A percentile compares a stretch with the other conserved stretches of the same genome.
These are phyloP conservation scores for Drosophila cardini DNA, from an alignment of 1,140 invertebrate genomes.

Conservation along the genomic window DNA sequence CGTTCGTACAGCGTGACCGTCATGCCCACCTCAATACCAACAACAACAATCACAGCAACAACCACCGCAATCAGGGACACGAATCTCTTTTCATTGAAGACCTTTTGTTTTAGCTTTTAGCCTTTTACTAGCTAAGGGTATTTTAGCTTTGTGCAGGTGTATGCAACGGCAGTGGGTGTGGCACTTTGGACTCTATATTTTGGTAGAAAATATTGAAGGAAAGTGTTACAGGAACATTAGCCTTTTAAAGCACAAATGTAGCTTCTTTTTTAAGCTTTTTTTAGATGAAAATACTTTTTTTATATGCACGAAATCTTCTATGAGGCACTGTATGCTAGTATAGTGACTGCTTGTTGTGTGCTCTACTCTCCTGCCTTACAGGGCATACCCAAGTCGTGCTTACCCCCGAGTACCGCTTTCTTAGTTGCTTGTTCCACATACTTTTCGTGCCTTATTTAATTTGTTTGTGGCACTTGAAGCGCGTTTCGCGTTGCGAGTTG, in stretches of 20 bases:
- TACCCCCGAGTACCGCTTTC: too few species aligned
- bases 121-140: constrained; percentile 41
- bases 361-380: too few species aligned
- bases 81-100: constrained; percentile 62
- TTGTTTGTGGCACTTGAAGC: constrained; percentile 66
- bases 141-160: constrained; percentile 57
- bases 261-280: too few species aligned
- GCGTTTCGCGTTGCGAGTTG: constrained; percentile 33
- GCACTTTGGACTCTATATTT: too few species aligned
- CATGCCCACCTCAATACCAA: constrained; percentile 59
- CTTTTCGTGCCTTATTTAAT: constrained; percentile 77
- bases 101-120: constrained; percentile 62
- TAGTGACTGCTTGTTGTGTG: too few species aligned
- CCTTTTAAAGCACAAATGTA: neutral
- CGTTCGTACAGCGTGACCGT: constrained; percentile 80
- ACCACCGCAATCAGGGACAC: constrained; percentile 40
- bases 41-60: constrained; percentile 23
- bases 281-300: too few species aligned
- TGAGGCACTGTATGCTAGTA: too few species aligned
- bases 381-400: too few species aligned
- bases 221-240: too few species aligned
- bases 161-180: too few species aligned
- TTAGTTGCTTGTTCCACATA: neutral
- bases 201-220: too few species aligned
- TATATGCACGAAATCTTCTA: too few species aligned